Evolutionary conservation across 2,113 vertebrate species (phyloP), one percentile per base, ranked within the genome.

Genomic region (Centropus bengalensis): DNA sequence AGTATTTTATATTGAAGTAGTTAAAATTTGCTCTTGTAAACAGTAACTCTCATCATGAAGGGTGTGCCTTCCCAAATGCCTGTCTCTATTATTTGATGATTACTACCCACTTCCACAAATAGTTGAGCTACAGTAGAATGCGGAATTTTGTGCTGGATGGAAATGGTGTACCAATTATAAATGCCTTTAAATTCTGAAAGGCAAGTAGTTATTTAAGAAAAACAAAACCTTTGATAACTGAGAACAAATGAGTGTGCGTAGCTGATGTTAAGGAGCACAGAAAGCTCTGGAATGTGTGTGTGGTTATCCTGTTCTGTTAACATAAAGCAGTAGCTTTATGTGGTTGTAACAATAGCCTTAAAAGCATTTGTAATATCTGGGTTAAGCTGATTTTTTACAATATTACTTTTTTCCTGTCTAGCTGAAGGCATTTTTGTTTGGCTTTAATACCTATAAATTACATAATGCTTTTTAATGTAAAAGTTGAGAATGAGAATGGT

Each of bases 1-100:
- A 36, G 22, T 45, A 23, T 33, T 78, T 93, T 89, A 74, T 73
- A 36, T 54, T 67, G 83, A 93, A 92, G 45, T 42, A 93, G 82
- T 88, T 91, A 85, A 91, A 64, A 73, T 63, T 63, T 54, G 62
- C 88, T 70, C 10, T 74, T 94, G 55, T 86, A n/a, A 88, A 66
- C 7, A n/a, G 56, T 74, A 82, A n/a, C 49, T 56, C 49, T 60
- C 82, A 59, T 76, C 21, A 20, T 75, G 27, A 75, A 96, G 94
- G 91, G 83, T 83, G 87, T 93, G 92, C 88, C 92, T 94, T 88
- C 54, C 66, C 91, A 87, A 92, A 88, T 91, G 94, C 76, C 64
- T 26, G 40, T 85, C 77, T 94, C 60, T 36, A 82, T 95, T 95
- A 94, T 95, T 96, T 91, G 70, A 51, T 82, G 89, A 84, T 95